Evolutionary conservation across 2,113 vertebrate genomes (phyloP).

Genomic region (Campylomormyrus numenius): DNA sequence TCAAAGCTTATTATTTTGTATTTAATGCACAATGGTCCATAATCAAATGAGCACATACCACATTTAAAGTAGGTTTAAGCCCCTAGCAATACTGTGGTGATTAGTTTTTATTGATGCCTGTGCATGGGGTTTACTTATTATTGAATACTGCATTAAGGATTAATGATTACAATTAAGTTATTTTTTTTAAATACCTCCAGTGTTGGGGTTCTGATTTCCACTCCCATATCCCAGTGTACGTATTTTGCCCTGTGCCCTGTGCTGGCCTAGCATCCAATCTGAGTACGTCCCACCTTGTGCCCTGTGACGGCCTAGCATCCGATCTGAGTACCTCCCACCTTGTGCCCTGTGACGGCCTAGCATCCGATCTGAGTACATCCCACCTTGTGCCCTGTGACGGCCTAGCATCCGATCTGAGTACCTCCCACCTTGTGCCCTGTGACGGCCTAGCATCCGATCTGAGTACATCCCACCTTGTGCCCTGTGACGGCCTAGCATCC

Average conservation of each 20-base stretch:
- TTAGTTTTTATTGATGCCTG: not conserved
- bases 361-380: not conserved
- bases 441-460: not conserved
- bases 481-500: not conserved
- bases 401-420: not conserved
- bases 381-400: not conserved
- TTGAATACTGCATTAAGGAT: not conserved
- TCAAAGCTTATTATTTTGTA: not conserved
- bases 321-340: not conserved
- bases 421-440: not conserved
- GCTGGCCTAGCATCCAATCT: not conserved
- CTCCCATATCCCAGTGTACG: not conserved
- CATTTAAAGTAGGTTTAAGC: not conserved
- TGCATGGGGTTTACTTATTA: not conserved
- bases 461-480: no score
- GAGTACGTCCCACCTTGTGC: not conserved
- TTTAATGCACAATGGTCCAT: not conserved
- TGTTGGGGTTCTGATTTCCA: not conserved
- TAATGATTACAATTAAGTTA: not conserved
- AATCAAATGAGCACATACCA: not conserved
- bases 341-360: not conserved
- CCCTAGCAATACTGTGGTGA: not conserved
- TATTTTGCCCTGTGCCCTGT: not conserved
- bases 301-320: not conserved
- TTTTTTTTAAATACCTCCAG: not conserved